A percentile compares a stretch with the other conserved stretches of the same genome.
phyloP scores from a whole-genome alignment of 1,140 invertebrate species.

The Zaprionus gabonicus region DNA sequence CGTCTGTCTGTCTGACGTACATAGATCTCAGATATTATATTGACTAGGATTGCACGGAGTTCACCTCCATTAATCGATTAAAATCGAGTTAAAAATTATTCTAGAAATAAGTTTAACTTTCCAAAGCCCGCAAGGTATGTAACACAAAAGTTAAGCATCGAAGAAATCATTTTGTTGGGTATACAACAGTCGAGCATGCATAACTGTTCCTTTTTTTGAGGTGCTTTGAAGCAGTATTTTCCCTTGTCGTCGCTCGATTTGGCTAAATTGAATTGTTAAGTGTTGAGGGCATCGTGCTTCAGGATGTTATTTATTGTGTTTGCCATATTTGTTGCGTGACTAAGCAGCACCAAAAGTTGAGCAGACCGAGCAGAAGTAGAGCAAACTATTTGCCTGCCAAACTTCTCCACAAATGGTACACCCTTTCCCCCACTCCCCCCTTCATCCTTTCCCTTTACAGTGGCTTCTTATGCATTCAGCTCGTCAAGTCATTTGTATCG shows the following conservation, averaged over 20 bases:
- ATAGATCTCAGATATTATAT: too few species aligned
- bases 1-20: too few species aligned
- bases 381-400: slow-evolving; percentile 1
- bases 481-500: slow-evolving; percentile 3
- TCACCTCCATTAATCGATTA: too few species aligned
- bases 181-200: background rate
- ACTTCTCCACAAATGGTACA: background rate
- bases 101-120: too few species aligned
- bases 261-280: slow-evolving; percentile 63
- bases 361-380: background rate
- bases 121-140: too few species aligned
- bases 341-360: slow-evolving; percentile 30
- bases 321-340: slow-evolving; percentile 58
- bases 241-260: slow-evolving; percentile 22
- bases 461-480: background rate
- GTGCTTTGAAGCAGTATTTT: slow-evolving; percentile 10
- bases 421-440: background rate
- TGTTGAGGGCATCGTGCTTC: slow-evolving; percentile 32
- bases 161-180: too few species aligned
- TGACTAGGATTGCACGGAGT: too few species aligned
- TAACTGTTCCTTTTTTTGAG: background rate
- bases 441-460: background rate
- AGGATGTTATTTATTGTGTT: slow-evolving; percentile 50
- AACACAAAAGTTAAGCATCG: too few species aligned
- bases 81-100: too few species aligned